Conservation (phyloP, 2,888 invertebrate genomes). For the Epirrhoe alternata region DNA sequence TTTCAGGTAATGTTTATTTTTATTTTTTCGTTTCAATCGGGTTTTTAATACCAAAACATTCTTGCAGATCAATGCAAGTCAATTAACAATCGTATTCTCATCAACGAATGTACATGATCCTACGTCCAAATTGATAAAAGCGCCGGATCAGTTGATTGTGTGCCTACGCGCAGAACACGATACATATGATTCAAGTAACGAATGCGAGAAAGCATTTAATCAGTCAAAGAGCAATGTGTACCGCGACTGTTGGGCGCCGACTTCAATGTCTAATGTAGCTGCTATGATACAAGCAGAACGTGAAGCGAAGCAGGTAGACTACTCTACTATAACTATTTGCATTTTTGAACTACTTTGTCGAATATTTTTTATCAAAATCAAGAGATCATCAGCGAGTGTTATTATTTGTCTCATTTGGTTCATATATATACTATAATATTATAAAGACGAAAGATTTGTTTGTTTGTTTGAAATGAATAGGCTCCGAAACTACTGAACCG, state of each 20-base stretch:
- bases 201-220: constrained; percentile 46
- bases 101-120: constrained; percentile 13
- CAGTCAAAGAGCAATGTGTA: constrained; percentile 50
- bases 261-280: constrained; percentile 49
- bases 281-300: constrained; percentile 31
- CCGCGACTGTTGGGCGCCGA: constrained; percentile 58
- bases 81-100: constrained; percentile 17
- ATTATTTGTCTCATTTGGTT: too few species aligned
- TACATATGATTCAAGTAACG: constrained; percentile 35
- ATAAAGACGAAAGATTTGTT: too few species aligned
- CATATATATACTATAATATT: too few species aligned
- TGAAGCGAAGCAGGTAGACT: not conserved
- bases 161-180: constrained; percentile 20
- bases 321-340: not conserved
- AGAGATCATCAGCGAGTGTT: too few species aligned
- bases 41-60: not conserved
- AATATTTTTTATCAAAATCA: too few species aligned
- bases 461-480: too few species aligned
- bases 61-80: not conserved
- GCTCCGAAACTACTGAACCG: too few species aligned
- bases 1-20: not conserved
- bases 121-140: constrained; percentile 21
- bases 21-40: not conserved
- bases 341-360: too few species aligned
- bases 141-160: constrained; percentile 26